Percentiles rank a stretch among this genome's conserved stretches.
These are phyloP conservation scores for Scolopax bukidnonensis DNA, from an alignment of 2,797 vertebrate genomes.

Conservation along the genomic window DNA sequence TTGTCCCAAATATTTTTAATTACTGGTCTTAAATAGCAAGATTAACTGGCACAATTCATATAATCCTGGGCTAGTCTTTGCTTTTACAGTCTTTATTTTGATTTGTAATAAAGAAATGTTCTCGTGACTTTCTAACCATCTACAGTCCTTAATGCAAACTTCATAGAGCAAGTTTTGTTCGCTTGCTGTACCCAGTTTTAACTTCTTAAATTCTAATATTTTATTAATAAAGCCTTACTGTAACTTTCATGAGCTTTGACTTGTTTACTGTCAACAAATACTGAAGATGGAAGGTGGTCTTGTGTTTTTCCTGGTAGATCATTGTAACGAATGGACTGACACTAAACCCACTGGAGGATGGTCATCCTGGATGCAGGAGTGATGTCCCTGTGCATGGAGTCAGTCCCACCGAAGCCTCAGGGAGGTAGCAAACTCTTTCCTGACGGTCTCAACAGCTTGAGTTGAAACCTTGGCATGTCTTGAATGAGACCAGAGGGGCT, in stretches of 20 bases:
- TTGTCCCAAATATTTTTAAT: not conserved
- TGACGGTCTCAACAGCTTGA: rapidly evolving
- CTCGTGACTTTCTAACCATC: not conserved
- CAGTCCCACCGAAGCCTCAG: rapidly evolving
- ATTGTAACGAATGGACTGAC: not conserved
- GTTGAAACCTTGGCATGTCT: not conserved
- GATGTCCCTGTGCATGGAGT: not conserved
- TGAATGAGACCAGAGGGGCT: not conserved
- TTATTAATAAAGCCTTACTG: not conserved
- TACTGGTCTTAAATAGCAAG: not conserved
- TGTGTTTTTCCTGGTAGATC: not conserved
- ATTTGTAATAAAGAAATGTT: not conserved
- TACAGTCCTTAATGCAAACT: not conserved
- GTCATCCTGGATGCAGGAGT: not conserved
- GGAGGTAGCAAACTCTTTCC: not conserved
- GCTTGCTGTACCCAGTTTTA: not conserved
- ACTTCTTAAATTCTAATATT: not conserved
- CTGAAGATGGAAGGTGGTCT: not conserved
- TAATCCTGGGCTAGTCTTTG: not conserved
- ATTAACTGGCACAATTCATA: not conserved
- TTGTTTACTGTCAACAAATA: constrained; percentile 14
- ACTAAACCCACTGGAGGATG: not conserved
- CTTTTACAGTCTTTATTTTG: not conserved
- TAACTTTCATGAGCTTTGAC: not conserved
- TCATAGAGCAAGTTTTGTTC: not conserved